Base-by-base conservation (phyloP, 1,140 invertebrate genomes). In the Lasioglossum baleicum region DNA sequence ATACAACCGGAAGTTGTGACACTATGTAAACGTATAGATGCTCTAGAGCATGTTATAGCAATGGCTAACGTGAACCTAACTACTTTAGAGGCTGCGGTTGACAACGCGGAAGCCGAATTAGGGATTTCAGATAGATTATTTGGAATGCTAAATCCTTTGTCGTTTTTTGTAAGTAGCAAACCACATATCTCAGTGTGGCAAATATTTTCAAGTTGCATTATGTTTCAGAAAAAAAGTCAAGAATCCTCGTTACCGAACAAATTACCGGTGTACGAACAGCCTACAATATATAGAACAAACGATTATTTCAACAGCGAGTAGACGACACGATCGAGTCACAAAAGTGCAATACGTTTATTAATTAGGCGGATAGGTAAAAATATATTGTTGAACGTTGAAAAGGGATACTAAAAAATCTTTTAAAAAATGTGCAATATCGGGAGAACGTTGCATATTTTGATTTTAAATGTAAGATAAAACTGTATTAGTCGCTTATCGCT, bases 141-240 rank as follows among this genome's bases (percentile, higher is more conserved):
- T 42, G 88, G 90, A 26, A 90, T 89, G 51, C 63, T 90, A 22
- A 90, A 90, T 81, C 89, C 89, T 35, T 86, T 90, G 61, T 89
- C 84, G 13, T 87, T 87, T 26, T 87, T 87, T 77, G 84, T 87
- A 81, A 83, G 85, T 83, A 53, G 0, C 7, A n/a, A 53, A 15
- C 51, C 75, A 40, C 17, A 3, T 44, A 64, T 70, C 1, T 64
- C 42, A 8, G n/a, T n/a, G n/a, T 58, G 40, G 26, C 20, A 7
- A 7, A 22, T 2, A 6, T 65, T 69, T 68, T 70, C 40, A 13
- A 44, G 5, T 8, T 22, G 0, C 6, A 26, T 61, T n/a, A 15
- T 80, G 26, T 84, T 85, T 44, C 70, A 90, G 88, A 90, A 89
- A 74, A 90, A 89, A 67, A 72, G 56, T 74, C 83, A 84, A 40